Evolutionary conservation across 64 coral and sea anemone species (phyloP), one percentile per base, ranked within the genome.

Genomic region (Actinia tenebrosa): DNA sequence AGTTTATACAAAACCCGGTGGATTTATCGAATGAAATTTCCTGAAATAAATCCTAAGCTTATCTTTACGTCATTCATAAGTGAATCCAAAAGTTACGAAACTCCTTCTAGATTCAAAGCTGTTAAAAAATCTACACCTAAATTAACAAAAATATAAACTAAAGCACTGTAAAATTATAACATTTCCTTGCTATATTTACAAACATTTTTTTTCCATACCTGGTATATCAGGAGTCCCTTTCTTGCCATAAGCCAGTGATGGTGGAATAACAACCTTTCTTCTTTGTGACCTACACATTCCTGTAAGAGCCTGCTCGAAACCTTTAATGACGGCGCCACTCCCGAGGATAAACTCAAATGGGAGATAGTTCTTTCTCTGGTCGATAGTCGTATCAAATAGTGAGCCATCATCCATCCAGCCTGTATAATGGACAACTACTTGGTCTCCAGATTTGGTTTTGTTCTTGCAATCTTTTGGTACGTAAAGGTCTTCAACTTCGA

Each of bases 301-400:
- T 53, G 75, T 79, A 9, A 99, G 83, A 20, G 93, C 97, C 15
- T 88, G 45, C 44, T 99, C 97, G 71, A 99, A 99, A 1, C 97
- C 97, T 89, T 93, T 99, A 56, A 99, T 95, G 10, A 99, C 97
- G 10, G 90, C 89, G 5, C 97, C 97, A 16, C 87, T 90, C 42
- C 97, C 97, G n/a, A 99, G 80, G 42, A 95, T 84, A 66, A 99
- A 99, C 27, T 99, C 97, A 56, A 99, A 99, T 1, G 97, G 97
- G 14, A 84, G 53, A 18, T 99, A 99, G 20, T 90, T 88, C 75
- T 99, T 99, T 44, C 84, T 45, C 7, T 93, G 93, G 80, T 99
- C 97, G 47, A 95, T 83, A 0, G 97, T 99, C 0, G 93, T 99
- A 16, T 99, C 97, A 79, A 99, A 99, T 5, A 92, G 37, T 11